These are phyloP conservation scores for Hylomyscus alleni DNA, from an alignment of 2,797 vertebrate genomes.

Conservation along the genomic window DNA sequence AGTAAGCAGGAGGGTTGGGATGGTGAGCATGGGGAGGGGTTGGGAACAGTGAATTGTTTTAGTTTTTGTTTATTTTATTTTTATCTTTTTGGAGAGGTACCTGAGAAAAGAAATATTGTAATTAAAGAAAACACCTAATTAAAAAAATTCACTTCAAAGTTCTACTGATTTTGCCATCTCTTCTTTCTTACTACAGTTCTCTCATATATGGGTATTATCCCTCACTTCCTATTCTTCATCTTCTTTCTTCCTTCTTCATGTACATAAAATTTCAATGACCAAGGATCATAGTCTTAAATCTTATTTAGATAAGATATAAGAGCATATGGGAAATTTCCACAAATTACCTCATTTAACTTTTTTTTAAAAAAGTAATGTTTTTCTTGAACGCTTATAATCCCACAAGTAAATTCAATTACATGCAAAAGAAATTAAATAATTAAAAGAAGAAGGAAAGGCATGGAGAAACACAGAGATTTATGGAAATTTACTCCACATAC, in stretches of 20 bases:
- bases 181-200: conserved; percentile 76
- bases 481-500: not conserved
- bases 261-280: conserved; percentile 70
- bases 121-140: too few relatives aligned
- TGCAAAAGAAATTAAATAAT: conserved; percentile 27
- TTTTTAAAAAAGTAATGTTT: not conserved
- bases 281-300: conserved; percentile 64
- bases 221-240: not conserved
- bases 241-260: conserved; percentile 64
- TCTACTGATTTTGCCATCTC: conserved; percentile 79
- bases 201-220: conserved; percentile 62
- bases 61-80: too few relatives aligned
- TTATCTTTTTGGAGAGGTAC: too few relatives aligned
- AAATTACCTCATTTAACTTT: not conserved
- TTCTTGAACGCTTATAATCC: conserved; percentile 29
- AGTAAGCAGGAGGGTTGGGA: too few relatives aligned
- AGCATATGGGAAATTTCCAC: not conserved
- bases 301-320: not conserved
- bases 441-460: not conserved
- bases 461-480: not conserved
- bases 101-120: too few relatives aligned
- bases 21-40: too few relatives aligned
- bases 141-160: conserved; percentile 64
- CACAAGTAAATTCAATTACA: not conserved
- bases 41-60: too few relatives aligned